Percentiles rank a stretch among this genome's conserved stretches.
Conservation (phyloP, 1,140 invertebrate species). For the Aphelinus atriplicis region DNA sequence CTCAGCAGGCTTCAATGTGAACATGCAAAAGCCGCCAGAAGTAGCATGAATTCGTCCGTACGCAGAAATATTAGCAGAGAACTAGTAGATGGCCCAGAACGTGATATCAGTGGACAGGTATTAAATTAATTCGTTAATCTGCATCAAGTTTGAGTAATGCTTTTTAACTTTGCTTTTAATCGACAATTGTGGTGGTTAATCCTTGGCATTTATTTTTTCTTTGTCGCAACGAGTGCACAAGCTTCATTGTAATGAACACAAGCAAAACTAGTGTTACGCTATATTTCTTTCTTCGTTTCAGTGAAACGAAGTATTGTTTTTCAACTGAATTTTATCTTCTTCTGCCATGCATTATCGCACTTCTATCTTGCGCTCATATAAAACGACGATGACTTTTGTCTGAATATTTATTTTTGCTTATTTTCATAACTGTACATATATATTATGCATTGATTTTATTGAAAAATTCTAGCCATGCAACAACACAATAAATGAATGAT, state of each 20-base stretch:
- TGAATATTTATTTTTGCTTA: conserved; percentile 31
- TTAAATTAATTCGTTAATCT: neutral
- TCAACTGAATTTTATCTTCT: conserved; percentile 42
- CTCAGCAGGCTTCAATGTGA: conserved; percentile 51
- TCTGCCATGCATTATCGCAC: conserved; percentile 46
- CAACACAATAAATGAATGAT: too few relatives aligned
- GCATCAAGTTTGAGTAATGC: too few relatives aligned
- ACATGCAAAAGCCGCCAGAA: conserved; percentile 35
- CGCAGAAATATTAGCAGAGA: conserved; percentile 48
- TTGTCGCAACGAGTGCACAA: neutral
- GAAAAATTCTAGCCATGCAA: too few relatives aligned
- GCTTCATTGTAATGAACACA: conserved; percentile 18
- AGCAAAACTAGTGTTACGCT: conserved; percentile 25
- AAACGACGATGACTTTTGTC: conserved; percentile 5
- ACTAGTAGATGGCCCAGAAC: conserved; percentile 51
- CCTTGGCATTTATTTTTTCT: neutral
- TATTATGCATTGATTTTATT: too few relatives aligned
- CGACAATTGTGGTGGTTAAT: neutral
- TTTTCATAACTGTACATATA: conserved; percentile 4
- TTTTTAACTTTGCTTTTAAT: too few relatives aligned
- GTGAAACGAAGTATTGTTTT: conserved; percentile 45
- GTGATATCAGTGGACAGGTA: conserved; percentile 58
- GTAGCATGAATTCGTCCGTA: conserved; percentile 30
- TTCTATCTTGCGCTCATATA: conserved; percentile 5
- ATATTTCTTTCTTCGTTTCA: conserved; percentile 54